Evolutionary conservation across 2,888 invertebrate genomes (phyloP), one percentile per base, ranked within the genome.

Genomic region (Idaea straminata): DNA sequence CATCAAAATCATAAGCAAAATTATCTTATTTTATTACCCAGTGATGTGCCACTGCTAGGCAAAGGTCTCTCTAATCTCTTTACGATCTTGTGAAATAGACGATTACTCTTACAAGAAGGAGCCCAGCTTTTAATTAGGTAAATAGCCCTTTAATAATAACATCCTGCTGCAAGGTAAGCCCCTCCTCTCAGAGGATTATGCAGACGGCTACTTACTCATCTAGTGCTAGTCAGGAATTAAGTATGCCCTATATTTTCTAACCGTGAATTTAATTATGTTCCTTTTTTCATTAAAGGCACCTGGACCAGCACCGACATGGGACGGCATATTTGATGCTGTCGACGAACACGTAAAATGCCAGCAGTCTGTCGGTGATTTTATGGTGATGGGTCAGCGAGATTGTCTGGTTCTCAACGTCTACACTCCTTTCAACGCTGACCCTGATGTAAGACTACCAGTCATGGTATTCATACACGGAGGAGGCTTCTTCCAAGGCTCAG

Each of bases 401-500:
- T 92, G 92, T 64, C 76, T 91, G 5, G 76, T 72, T 4, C 77
- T 91, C 5, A 90, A 92, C 58, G 81, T 92, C 0, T 85, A 81
- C 69, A 85, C 86, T 0, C 90, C 92, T 2, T 59, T 83, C 0
- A 74, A 82, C 25, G 67, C 75, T 0, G 25, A 64, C 1, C 58
- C 72, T 0, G 67, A 70, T 4, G 72, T 75, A 4, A 76, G 72
- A 5, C 74, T 88, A 15, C 88, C 91, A 0, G 89, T 91, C 10
- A 91, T 92, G 91, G 80, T 87, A 5, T 91, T 81, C 66, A 81
- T 92, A 2, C 92, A 92, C 38, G 92, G 92, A 5, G 92, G 92
- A 66, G 91, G 86, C 0, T 92, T 79, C 70, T 86, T 81, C 57
- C 75, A 83, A 61, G 90, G 90, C 0, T 87, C 89, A 0, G 80